Evolutionary conservation across 2,113 vertebrate species (phyloP).

Genomic region (Parotia lawesii): DNA sequence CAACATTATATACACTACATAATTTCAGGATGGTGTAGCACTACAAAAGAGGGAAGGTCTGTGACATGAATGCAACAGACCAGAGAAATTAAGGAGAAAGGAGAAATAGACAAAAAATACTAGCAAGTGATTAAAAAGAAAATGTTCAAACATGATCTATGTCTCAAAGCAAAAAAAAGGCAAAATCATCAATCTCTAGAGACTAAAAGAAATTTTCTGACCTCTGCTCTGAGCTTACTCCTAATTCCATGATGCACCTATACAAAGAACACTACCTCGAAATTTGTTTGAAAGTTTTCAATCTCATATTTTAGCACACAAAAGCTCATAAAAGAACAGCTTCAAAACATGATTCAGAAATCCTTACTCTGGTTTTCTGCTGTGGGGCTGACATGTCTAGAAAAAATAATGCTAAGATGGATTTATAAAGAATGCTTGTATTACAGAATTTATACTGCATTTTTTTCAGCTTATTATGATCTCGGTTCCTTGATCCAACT

Average conservation of each 20-base stretch:
- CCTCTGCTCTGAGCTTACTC: neutral
- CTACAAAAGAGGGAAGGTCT: neutral
- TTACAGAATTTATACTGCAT: neutral
- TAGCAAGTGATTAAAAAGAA: neutral
- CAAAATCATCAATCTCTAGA: neutral
- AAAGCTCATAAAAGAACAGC: neutral
- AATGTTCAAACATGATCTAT: neutral
- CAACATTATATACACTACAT: neutral
- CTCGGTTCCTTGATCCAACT: neutral
- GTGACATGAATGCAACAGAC: neutral
- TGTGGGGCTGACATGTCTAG: neutral
- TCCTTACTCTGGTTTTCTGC: neutral
- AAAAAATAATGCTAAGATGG: neutral
- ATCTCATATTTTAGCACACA: neutral
- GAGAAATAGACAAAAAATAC: neutral
- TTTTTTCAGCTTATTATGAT: neutral
- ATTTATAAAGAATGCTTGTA: neutral
- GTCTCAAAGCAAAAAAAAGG: neutral
- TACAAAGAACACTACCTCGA: neutral
- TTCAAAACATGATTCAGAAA: neutral
- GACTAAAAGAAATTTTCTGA: neutral
- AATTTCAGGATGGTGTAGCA: neutral
- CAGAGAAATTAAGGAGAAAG: neutral
- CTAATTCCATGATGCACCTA: neutral
- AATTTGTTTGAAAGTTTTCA: neutral